Evolutionary conservation across 1,140 invertebrate species (phyloP).

Genomic region (Lucilia sericata): DNA sequence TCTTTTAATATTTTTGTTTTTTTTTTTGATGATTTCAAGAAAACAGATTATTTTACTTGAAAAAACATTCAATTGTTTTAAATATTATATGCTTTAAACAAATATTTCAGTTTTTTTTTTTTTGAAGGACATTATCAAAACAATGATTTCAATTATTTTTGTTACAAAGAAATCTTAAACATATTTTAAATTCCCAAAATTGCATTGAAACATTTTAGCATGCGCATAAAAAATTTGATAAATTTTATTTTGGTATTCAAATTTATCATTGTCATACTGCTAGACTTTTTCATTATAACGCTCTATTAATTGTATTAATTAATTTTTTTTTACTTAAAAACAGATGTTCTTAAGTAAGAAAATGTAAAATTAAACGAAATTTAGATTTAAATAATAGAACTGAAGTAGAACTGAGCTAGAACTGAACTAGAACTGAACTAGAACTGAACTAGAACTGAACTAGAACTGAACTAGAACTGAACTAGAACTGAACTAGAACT

Average conservation of each 20-base stretch:
- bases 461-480: too few species aligned
- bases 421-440: too few species aligned
- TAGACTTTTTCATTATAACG: background rate
- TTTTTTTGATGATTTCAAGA: background rate
- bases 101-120: background rate
- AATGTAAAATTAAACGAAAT: too few species aligned
- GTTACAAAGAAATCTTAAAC: background rate
- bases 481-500: too few species aligned
- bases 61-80: background rate
- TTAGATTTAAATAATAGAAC: too few species aligned
- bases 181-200: background rate
- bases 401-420: too few species aligned
- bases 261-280: background rate
- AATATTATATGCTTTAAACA: background rate
- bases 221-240: background rate
- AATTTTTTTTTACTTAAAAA: background rate
- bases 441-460: too few species aligned
- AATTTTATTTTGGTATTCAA: background rate
- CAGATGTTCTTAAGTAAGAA: too few species aligned
- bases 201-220: background rate
- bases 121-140: constrained; percentile 13
- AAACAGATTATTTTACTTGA: background rate
- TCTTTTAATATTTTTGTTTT: background rate
- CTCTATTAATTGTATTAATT: background rate
- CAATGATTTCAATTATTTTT: constrained; percentile 14